Evolutionary conservation across 2,888 invertebrate species (phyloP), one percentile per base, ranked within the genome.

Genomic region (Noctua janthina): DNA sequence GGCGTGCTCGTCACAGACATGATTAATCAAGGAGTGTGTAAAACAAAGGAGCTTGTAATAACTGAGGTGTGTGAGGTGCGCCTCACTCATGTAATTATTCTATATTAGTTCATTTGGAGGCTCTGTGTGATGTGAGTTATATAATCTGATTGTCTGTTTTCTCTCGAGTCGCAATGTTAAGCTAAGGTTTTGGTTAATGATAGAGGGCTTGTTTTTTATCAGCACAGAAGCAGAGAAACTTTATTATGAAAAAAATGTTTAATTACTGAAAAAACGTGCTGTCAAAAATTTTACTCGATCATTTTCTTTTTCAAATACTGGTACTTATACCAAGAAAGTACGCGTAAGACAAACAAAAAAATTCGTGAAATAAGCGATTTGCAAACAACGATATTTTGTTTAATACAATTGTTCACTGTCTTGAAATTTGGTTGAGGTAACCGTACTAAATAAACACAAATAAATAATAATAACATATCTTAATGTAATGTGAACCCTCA

Each of bases 21-120:
- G 88, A 90, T 87, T 89, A 85, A 87, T 89, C 85, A 89, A 85
- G 80, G 79, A 85, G 69, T 79, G 39, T 74, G 87, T 69, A 81
- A 82, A 54, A 87, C 89, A 88, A 84, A 82, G 82, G 85, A 73
- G 70, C 56, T 15, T 51, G 72, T 68, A 76, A 71, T 69, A 71
- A 74, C 71, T 73, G 67, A 75, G 77, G 81, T 86, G 82, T 74
- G 76, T 68, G 68, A 46, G 68, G 68, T 68, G 68, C 68, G 68
- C 68, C 46, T 46, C 74, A 51, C 82, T 76, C 82, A 67, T 66
- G 74, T 78, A 66, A 85, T 86, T 88, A 88, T 78, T 81, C 86
- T 73, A 72, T 74, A 86, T 86, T 78, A 85, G 76, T 81, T 86
- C 62, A 88, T 86, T 81, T 86, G 82, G 69, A 76, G 85, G 64